phyloP scores from a whole-genome alignment of 2,113 vertebrate species.

The Prionailurus bengalensis region DNA sequence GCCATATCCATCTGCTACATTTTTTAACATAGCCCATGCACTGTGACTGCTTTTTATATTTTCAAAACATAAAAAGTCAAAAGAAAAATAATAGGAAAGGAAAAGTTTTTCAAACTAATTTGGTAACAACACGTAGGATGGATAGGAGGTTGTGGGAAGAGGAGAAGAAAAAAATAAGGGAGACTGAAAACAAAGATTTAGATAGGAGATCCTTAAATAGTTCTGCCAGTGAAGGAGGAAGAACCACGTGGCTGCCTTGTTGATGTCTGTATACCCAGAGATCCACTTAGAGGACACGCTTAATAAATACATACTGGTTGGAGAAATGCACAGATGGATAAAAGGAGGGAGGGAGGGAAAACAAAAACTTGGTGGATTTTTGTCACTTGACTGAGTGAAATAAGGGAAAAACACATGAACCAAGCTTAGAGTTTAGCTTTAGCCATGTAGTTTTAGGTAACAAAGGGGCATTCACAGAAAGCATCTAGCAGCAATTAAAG shows the following conservation, averaged over 20 bases:
- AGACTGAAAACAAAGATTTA: background rate
- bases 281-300: background rate
- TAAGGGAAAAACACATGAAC: background rate
- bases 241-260: background rate
- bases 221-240: background rate
- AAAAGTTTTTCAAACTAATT: background rate
- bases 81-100: background rate
- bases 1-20: background rate
- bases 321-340: background rate
- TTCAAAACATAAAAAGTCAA: constrained; percentile 46
- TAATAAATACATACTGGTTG: background rate
- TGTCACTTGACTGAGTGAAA: background rate
- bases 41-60: background rate
- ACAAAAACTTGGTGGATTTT: background rate
- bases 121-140: background rate
- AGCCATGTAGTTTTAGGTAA: background rate
- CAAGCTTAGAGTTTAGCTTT: background rate
- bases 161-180: background rate
- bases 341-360: background rate
- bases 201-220: background rate
- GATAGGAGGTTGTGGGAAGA: background rate
- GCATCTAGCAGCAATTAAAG: background rate
- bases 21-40: background rate
- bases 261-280: background rate
- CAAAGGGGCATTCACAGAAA: background rate